phyloP scores from a whole-genome alignment of 92 coral and sea anemone species.

The Porites evermanni region DNA sequence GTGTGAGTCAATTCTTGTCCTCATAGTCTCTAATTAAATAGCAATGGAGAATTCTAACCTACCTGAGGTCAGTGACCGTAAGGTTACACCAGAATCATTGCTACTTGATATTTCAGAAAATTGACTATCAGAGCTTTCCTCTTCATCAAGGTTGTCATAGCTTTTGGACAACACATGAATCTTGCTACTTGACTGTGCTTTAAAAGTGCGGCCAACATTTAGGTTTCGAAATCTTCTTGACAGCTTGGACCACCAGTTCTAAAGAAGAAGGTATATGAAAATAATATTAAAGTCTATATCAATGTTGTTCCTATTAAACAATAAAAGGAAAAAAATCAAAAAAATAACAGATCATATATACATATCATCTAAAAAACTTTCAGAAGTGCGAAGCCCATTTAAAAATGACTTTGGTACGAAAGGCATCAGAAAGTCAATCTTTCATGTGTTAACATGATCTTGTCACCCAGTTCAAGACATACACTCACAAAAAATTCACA shows the following conservation, averaged over 20 bases:
- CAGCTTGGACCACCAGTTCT: slow-evolving; percentile 88
- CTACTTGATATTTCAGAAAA: not conserved
- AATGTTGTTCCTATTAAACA: not conserved
- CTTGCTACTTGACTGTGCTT: slow-evolving; percentile 26
- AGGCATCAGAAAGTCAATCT: too few relatives aligned
- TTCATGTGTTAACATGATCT: too few relatives aligned
- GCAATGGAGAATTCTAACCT: not conserved
- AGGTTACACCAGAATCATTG: slow-evolving; percentile 12
- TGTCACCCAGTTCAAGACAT: too few relatives aligned
- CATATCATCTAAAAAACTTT: too few relatives aligned
- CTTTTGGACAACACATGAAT: slow-evolving; percentile 32
- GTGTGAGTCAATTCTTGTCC: too few relatives aligned
- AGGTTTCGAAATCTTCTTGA: slow-evolving; percentile 75
- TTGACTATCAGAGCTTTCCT: not conserved
- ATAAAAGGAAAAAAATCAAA: not conserved
- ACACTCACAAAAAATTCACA: too few relatives aligned
- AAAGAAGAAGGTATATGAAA: not conserved
- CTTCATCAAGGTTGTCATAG: slow-evolving; percentile 13
- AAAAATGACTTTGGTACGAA: too few relatives aligned
- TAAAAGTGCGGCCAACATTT: slow-evolving; percentile 54
- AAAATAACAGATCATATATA: too few relatives aligned
- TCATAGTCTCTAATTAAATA: too few relatives aligned
- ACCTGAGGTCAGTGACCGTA: slow-evolving; percentile 48
- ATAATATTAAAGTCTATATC: not conserved
- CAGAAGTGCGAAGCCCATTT: too few relatives aligned